Base-by-base conservation (phyloP, 2,888 invertebrate species). In the Drosophila neonasuta region DNA sequence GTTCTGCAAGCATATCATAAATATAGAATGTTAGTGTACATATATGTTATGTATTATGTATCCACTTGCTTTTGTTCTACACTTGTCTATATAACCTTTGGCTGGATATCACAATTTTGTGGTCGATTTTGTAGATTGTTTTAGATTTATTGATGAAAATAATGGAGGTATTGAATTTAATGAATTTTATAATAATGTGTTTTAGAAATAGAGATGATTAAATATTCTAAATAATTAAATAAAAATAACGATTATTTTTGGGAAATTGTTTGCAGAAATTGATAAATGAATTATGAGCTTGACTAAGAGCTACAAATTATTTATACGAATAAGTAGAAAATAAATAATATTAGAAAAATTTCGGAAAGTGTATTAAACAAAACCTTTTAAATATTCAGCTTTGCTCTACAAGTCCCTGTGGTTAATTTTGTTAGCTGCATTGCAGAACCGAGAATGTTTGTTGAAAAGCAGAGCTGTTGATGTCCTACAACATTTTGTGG, bases 401-500 rank as follows among this genome's bases (percentile, higher is more conserved):
- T 2, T 13, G 0, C 6, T 7, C n/a, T 10, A 11, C 4, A 4
- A 30, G 4, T 17, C 2, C 5, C 7, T n/a, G n/a, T 2, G 9
- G 9, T 59, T 68, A 68, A 67, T 68, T 60, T 41, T 66, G 45
- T 50, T 50, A 65, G 59, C 46, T 50, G 50, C 39, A 45, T 36
- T 45, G 7, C 10, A 45, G 5, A 20, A 24, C 11, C 9, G 41
- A 54, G 59, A 49, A 65, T 32, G 52, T 63, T 78, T 34, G 46
- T 51, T 62, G 39, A 44, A 54, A 54, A 39, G 34, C 42, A 65
- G 58, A 59, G 24, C 63, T 74, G 39, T 49, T 42, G 13, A 52
- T 67, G 56, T 68, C 60, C 54, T 57, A 55, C 49, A 46, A 45
- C 59, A 69, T 49, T 73, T 64, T 77, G 63, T 36, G 59, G 46